Conservation (phyloP, 2,797 vertebrate species). For the Yasuhikotakia modesta region DNA sequence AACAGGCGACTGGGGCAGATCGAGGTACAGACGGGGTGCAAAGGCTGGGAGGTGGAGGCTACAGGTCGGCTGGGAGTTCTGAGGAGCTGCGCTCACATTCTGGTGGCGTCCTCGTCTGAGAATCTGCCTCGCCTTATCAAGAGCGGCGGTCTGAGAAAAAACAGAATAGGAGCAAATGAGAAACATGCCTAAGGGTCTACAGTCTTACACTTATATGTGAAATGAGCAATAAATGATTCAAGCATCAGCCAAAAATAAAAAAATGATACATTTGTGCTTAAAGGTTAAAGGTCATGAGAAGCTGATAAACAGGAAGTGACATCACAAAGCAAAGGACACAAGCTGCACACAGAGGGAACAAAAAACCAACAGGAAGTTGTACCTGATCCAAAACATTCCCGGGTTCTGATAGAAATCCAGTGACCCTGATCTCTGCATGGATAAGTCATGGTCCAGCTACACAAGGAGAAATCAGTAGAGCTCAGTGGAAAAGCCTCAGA, state of each 20-base stretch:
- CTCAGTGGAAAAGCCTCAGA: conserved; percentile 6
- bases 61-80: conserved; percentile 79
- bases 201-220: no score
- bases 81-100: conserved; percentile 88
- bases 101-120: conserved; percentile 95
- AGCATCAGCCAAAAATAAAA: no score
- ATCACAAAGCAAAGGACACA: not conserved
- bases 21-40: conserved; percentile 78
- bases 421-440: conserved; percentile 97
- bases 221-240: no score
- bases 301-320: not conserved
- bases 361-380: conserved; percentile 69
- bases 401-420: conserved; percentile 98
- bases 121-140: conserved; percentile 99
- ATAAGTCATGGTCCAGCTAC: conserved; percentile 95
- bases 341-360: not conserved
- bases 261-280: no score
- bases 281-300: not conserved
- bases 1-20: conserved; percentile 63
- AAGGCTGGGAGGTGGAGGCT: conserved; percentile 81
- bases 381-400: conserved; percentile 99
- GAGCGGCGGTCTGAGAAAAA: conserved; percentile 91
- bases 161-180: no score
- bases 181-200: no score
- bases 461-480: conserved; percentile 83